These are phyloP conservation scores for Leucophenga maculata DNA, from an alignment of 2,888 invertebrate species.

Conservation along the genomic window DNA sequence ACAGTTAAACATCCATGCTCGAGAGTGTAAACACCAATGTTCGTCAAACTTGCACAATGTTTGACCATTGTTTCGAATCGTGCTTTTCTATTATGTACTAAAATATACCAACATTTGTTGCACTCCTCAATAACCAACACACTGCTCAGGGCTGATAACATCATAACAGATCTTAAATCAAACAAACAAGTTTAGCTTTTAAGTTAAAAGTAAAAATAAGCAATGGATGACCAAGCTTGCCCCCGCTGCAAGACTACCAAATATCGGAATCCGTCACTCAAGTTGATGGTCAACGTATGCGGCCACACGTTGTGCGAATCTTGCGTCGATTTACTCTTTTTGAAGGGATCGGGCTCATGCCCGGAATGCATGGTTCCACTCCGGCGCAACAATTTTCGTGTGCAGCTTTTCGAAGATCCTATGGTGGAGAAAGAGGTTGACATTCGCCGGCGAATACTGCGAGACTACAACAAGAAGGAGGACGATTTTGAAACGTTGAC, in stretches of 20 bases:
- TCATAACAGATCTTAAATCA: too few species aligned
- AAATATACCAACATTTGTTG: too few species aligned
- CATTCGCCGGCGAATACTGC: constrained; percentile 88
- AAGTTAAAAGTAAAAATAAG: too few species aligned
- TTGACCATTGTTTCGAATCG: too few species aligned
- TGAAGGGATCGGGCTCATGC: constrained; percentile 96
- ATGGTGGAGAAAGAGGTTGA: constrained; percentile 98
- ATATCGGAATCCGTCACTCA: constrained; percentile 95
- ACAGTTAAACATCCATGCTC: too few species aligned
- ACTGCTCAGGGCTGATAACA: too few species aligned
- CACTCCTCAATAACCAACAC: too few species aligned
- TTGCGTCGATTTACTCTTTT: constrained; percentile 95
- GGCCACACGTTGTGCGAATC: constrained; percentile 98
- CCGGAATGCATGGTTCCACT: constrained; percentile 93
- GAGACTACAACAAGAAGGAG: constrained; percentile 95
- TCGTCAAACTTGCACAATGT: too few species aligned
- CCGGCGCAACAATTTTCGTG: constrained; percentile 89
- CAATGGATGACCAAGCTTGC: constrained; percentile 74
- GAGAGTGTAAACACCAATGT: too few species aligned
- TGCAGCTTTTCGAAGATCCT: constrained; percentile 97
- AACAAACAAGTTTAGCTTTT: too few species aligned
- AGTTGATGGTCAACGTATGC: constrained; percentile 98
- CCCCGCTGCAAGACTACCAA: constrained; percentile 97
- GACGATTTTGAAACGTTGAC: constrained; percentile 88
- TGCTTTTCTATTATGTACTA: too few species aligned